Conservation (phyloP, 1,140 invertebrate species). For the Temnothorax longispinosus region DNA sequence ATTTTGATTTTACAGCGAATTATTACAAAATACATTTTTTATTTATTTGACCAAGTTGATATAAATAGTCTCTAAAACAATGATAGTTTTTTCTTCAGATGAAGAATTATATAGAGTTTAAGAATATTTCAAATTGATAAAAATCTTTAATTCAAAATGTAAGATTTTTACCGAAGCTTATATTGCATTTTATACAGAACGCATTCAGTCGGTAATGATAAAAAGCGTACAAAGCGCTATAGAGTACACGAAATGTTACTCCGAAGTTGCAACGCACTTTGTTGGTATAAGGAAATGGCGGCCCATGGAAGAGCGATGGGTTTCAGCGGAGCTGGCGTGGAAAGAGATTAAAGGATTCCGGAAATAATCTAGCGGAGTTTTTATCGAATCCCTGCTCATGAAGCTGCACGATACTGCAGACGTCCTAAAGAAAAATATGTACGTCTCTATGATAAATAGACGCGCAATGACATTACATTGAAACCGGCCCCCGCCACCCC, state of each 20-base stretch:
- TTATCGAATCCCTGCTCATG: conserved; percentile 50
- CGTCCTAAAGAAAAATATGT: conserved; percentile 59
- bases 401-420: conserved; percentile 55
- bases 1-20: not conserved
- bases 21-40: not conserved
- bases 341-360: conserved; percentile 60
- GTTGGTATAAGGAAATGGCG: conserved; percentile 48
- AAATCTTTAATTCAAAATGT: not conserved
- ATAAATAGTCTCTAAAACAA: too few relatives aligned
- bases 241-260: conserved; percentile 55
- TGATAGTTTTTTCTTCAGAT: not conserved
- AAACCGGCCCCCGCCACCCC: conserved; percentile 43
- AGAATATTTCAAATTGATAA: not conserved
- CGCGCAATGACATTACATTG: conserved; percentile 65
- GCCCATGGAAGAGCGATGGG: conserved; percentile 39
- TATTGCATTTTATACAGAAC: not conserved
- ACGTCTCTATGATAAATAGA: conserved; percentile 70
- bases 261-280: conserved; percentile 34
- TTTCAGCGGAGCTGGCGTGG: conserved; percentile 46
- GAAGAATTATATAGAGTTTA: not conserved
- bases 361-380: conserved; percentile 57
- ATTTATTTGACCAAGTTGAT: not conserved
- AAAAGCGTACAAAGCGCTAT: conserved; percentile 38
- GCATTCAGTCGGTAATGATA: conserved; percentile 34
- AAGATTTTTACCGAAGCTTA: not conserved